Conservation (phyloP, 1,140 invertebrate genomes). For the Pseudomyrmex gracilis region DNA sequence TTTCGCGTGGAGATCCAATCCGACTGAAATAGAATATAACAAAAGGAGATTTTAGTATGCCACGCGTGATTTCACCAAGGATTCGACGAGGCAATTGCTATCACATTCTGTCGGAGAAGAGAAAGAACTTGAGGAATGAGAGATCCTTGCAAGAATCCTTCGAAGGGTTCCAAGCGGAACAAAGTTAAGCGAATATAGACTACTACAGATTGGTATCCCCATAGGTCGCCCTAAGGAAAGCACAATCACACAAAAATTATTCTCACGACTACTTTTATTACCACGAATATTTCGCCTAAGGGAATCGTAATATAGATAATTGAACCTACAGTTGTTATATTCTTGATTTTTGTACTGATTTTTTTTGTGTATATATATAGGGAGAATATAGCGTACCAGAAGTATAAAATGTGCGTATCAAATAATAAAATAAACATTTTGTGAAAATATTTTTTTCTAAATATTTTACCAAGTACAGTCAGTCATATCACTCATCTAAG, state of each 20-base stretch:
- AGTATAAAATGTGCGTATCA: too few species aligned
- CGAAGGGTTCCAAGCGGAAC: not conserved
- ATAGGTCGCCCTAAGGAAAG: slow-evolving; percentile 1
- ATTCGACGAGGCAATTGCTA: slow-evolving; percentile 21
- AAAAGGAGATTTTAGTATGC: not conserved
- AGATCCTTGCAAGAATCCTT: not conserved
- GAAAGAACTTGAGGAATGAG: not conserved
- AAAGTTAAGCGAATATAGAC: slow-evolving; percentile 18
- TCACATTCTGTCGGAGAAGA: not conserved
- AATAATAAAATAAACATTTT: too few species aligned
- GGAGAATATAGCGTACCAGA: too few species aligned
- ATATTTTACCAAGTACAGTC: too few species aligned
- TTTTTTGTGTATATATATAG: not conserved
- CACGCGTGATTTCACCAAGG: slow-evolving; percentile 24
- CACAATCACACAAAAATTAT: slow-evolving; percentile 51
- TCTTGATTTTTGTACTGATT: slow-evolving; percentile 21
- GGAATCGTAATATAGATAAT: slow-evolving; percentile 30
- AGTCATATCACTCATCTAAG: too few species aligned
- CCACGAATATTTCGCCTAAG: slow-evolving; percentile 30
- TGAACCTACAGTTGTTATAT: not conserved
- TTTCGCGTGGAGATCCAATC: not conserved
- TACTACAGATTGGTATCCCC: not conserved
- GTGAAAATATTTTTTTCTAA: too few species aligned
- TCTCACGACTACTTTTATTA: slow-evolving; percentile 18
- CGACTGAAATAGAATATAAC: not conserved